These are phyloP conservation scores for Menidia menidia DNA, from an alignment of 2,797 vertebrate genomes.

Conservation along the genomic window DNA sequence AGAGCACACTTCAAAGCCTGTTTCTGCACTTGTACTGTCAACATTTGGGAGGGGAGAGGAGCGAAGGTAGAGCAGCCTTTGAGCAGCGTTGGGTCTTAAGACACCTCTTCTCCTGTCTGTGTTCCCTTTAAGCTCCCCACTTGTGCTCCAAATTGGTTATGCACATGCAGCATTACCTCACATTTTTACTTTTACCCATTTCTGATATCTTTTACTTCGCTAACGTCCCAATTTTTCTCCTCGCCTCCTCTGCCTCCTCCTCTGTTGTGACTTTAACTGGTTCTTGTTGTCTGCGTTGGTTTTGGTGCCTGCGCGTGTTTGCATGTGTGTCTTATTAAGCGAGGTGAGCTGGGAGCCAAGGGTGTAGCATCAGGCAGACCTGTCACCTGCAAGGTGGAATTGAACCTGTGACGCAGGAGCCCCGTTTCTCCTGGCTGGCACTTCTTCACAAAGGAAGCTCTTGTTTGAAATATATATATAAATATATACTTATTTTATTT, in stretches of 20 bases:
- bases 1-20: constrained; percentile 83
- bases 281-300: constrained; percentile 61
- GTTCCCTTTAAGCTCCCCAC: constrained; percentile 79
- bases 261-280: constrained; percentile 75
- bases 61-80: constrained; percentile 84
- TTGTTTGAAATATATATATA: constrained; percentile 81
- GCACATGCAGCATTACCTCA: constrained; percentile 64
- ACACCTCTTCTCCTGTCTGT: constrained; percentile 73
- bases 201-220: constrained; percentile 69
- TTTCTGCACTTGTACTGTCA: constrained; percentile 86
- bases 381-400: constrained; percentile 82
- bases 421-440: constrained; percentile 67
- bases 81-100: constrained; percentile 83
- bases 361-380: constrained; percentile 77
- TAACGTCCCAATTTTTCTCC: constrained; percentile 75
- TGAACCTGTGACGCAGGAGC: constrained; percentile 76
- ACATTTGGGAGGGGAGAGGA: constrained; percentile 77
- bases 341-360: constrained; percentile 74
- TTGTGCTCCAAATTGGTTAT: constrained; percentile 82
- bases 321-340: constrained; percentile 54
- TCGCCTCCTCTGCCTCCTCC: constrained; percentile 54
- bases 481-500: constrained; percentile 71
- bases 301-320: constrained; percentile 38
- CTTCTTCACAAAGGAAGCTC: constrained; percentile 68
- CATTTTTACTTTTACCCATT: constrained; percentile 72